Base-by-base conservation (phyloP, 2,888 invertebrate genomes). In the Parnassius orleans region DNA sequence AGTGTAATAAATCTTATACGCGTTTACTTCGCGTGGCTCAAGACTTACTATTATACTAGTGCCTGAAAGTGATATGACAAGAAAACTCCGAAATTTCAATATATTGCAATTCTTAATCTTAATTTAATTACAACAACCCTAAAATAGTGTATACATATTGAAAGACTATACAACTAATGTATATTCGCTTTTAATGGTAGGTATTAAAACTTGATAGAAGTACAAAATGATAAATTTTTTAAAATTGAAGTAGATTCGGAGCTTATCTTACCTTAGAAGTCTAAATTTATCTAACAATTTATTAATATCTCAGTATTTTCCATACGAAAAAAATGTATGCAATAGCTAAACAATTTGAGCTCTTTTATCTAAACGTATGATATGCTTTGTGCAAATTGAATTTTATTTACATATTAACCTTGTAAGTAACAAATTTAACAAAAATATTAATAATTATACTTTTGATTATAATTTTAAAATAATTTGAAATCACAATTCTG, bases 21-120 rank as follows among this genome's bases (percentile, higher is more conserved):
- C 61, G 53, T 58, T 62, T 55, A 48, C 48, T 61, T 19, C 42
- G 55, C 47, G 51, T 57, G 57, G 57, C 44, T 47, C 63, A 61
- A 63, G 47, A 24, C 15, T 44, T 58, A 48, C 14, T 48, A 14
- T 14, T 54, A 55, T 54, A 58, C 51, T 60, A 60, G 65, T 63
- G 65, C 65, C 57, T 62, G 50, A 62, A 62, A 62, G 65, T 65
- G 65, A 60, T 62, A 65, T 65, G 62, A 65, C 56, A 53, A 53
- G 53, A 59, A 52, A 60, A 59, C 59, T 59, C 53, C 53, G 43
- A 54, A 63, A 63, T 41, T 41, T 58, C 50, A 56, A 41, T n/a
- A 46, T 56, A 61, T 61, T 61, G 46, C 61, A 24, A 46, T 57
- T 53, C 33, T 57, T 44, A 50, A 3, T 61, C 53, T 43, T 53